Base-by-base conservation (phyloP, 2,113 vertebrate genomes). In the Poecilia latipinna region DNA sequence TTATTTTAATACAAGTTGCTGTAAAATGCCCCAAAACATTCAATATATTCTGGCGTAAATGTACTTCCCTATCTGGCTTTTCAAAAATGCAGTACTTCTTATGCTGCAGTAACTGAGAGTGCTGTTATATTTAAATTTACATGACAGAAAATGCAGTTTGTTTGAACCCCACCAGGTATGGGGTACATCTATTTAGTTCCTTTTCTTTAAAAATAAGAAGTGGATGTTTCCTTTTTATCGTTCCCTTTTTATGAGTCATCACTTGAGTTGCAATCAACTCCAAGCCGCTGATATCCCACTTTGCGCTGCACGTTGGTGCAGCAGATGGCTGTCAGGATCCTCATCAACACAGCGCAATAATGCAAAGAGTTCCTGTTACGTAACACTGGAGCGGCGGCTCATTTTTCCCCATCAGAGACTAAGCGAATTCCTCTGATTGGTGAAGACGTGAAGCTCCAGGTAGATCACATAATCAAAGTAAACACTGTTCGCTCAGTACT, bases 321-420 rank as follows among this genome's bases (percentile, higher is more conserved):
- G 60, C 72, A 63, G 67, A n/a, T 60, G 0, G 11, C 69, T 78
- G 77, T 79, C 61, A 84, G 32, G 83, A 72, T 79, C 82, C 68
- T 85, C 71, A 77, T 90, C 90, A 85, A 79, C 26, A 5, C 42
- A 2, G 32, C 24, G 69, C 74, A 88, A 78, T 82, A 87, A 83
- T 72, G 62, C 78, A 78, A 77, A 13, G 13, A 77, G 72, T 42
- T 65, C 42, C 71, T 83, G 33, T 75, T 60, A 70, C 78, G 83
- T 89, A 84, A 84, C 72, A 77, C 48, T 4, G 24, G 74, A 80
- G 79, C 1, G 64, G 77, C 69, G 67, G 42, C 57, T 54, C 66
- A 74, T 67, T 86, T 78, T 75, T 79, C 37, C 63, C 2, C 70
- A 60, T 39, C 22, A n/a, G 1, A n/a, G 24, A 44, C 28, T 33